A percentile compares a stretch with the other conserved stretches of the same genome.
Evolutionary conservation across 2,113 vertebrate species (phyloP).

Genomic region (Girardinichthys multiradiatus): DNA sequence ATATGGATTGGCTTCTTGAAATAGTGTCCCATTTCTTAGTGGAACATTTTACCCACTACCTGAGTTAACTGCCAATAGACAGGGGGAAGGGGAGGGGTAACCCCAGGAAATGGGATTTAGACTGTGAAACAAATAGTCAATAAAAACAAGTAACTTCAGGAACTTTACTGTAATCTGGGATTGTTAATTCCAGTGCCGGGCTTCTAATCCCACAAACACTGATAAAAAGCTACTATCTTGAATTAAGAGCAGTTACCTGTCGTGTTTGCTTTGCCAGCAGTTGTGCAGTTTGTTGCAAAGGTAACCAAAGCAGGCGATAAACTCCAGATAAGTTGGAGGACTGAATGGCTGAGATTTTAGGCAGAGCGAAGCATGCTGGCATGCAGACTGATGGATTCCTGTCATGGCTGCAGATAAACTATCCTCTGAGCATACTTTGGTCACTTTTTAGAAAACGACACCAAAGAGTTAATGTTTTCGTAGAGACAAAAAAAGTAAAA

Average conservation of each 20-base stretch:
- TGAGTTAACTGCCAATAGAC: too few relatives aligned
- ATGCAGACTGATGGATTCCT: constrained; percentile 80
- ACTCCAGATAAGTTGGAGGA: constrained; percentile 79
- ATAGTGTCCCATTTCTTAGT: too few relatives aligned
- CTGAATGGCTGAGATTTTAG: constrained; percentile 72
- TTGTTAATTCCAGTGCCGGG: not conserved
- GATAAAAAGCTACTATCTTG: not conserved
- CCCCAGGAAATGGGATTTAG: too few relatives aligned
- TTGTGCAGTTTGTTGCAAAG: constrained; percentile 57
- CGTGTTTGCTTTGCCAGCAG: constrained; percentile 33
- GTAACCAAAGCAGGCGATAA: constrained; percentile 75
- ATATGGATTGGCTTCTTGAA: too few relatives aligned
- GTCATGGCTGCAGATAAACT: constrained; percentile 77
- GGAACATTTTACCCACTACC: too few relatives aligned
- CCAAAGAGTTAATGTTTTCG: not conserved
- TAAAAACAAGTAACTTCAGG: too few relatives aligned
- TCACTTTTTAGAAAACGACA: constrained; percentile 32
- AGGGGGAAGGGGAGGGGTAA: too few relatives aligned
- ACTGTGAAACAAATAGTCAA: too few relatives aligned
- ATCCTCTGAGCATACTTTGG: constrained; percentile 19
- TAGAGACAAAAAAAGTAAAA: too few relatives aligned
- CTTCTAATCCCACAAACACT: not conserved
- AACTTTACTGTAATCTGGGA: not conserved
- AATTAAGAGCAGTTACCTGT: constrained; percentile 64
- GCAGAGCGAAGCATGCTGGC: constrained; percentile 70